Base-by-base conservation (phyloP, 2,113 vertebrate species). In the Andinoacara biseriatus region DNA sequence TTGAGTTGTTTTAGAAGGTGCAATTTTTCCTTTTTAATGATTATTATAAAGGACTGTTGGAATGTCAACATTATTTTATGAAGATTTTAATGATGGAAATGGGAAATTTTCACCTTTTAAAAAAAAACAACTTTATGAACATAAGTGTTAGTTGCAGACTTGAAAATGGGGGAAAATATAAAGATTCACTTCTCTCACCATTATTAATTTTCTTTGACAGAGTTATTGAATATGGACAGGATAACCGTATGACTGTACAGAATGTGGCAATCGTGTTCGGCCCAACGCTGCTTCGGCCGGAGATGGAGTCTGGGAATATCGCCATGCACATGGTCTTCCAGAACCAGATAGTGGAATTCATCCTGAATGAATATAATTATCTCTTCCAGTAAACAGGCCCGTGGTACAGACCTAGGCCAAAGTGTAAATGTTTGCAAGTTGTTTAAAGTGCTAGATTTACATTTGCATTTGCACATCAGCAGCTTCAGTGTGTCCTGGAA, bases 281-380 rank as follows among this genome's bases (percentile, higher is more conserved):
- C 9, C 98, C 98, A 65, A 99, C 98, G 0, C 94, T 99, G 77
- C 96, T 99, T 74, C 95, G 96, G 24, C 97, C 98, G 0, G 96
- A 97, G 72, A 91, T 57, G 1, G 97, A 99, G 91, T 96, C 96
- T 0, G 33, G 87, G 15, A 98, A 95, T 95, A 97, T 99, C 90
- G 92, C 98, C 31, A 95, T 98, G 95, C 95, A 97, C 94, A 99
- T 97, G 97, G 96, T 98, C 84, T 98, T 97, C 92, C 98, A 99
- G 96, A 99, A 98, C 95, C 98, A 99, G 95, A 97, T 99, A 60
- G 97, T 99, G 59, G 98, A 99, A 88, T 96, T 97, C 60, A 94
- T 98, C 90, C 95, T 99, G 63, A 97, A 96, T n/a, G 96, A 98
- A 74, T 98, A 96, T 11, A 40, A 95, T 1, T 86, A 93, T 10